These are phyloP conservation scores for Oryzias woworae DNA, from an alignment of 2,113 vertebrate species.

Conservation along the genomic window DNA sequence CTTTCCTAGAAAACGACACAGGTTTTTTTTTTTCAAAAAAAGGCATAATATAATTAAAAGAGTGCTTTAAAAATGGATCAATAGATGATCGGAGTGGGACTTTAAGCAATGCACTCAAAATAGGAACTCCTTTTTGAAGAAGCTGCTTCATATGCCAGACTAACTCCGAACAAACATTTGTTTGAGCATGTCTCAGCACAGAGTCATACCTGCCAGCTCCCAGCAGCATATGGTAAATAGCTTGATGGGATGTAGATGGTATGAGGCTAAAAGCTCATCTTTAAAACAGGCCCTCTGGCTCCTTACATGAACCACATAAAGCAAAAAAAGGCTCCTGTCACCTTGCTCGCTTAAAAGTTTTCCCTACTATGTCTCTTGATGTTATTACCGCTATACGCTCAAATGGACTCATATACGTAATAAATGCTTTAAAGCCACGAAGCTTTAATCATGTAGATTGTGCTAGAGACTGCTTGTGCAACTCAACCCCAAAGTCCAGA, in stretches of 20 bases:
- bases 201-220: constrained; percentile 33
- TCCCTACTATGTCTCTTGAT: constrained; percentile 49
- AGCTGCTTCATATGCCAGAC: too few species aligned
- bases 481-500: constrained; percentile 65
- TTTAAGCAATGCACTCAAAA: too few species aligned
- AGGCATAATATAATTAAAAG: too few species aligned
- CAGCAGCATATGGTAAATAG: constrained; percentile 25
- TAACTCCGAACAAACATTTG: not conserved
- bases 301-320: constrained; percentile 47
- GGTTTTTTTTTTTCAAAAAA: too few species aligned
- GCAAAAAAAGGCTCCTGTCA: constrained; percentile 46
- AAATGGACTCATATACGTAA: constrained; percentile 51
- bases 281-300: constrained; percentile 50
- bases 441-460: constrained; percentile 10
- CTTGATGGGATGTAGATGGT: constrained; percentile 25
- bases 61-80: too few species aligned
- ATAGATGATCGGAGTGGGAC: too few species aligned
- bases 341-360: constrained; percentile 53
- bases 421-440: constrained; percentile 28
- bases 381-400: constrained; percentile 40
- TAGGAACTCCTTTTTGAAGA: too few species aligned
- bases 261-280: constrained; percentile 41
- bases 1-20: too few species aligned
- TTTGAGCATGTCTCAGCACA: constrained; percentile 35
- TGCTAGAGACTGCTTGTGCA: constrained; percentile 21